Evolutionary conservation across 2,888 invertebrate species (phyloP).

Genomic region (Orthonevra nobilis): DNA sequence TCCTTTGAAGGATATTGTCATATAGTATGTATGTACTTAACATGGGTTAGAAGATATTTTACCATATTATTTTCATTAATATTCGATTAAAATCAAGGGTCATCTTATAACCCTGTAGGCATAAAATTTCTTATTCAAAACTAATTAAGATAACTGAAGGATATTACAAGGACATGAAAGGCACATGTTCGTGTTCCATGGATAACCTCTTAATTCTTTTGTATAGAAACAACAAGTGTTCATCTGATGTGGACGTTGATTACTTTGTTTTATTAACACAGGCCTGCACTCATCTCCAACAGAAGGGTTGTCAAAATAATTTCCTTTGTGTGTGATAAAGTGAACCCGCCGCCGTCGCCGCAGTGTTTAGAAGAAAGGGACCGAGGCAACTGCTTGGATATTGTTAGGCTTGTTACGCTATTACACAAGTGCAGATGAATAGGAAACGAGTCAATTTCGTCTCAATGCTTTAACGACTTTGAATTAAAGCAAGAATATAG

Average conservation of each 20-base stretch:
- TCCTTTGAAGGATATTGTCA: conserved; percentile 18
- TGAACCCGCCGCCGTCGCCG: not conserved
- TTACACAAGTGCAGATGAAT: no score
- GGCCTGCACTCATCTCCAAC: not conserved
- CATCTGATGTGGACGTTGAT: conserved; percentile 20
- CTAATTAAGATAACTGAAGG: conserved; percentile 14
- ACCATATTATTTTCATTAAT: conserved; percentile 40
- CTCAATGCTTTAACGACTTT: no score
- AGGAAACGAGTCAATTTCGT: no score
- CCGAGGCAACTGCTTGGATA: no score
- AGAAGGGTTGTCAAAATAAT: conserved; percentile 8
- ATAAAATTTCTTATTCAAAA: conserved; percentile 14
- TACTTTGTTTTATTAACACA: conserved; percentile 6
- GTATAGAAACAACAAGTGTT: conserved; percentile 18
- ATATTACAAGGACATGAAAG: not conserved
- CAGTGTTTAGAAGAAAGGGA: not conserved
- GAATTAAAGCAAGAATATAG: no score
- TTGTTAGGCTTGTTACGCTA: no score
- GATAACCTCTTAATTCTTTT: conserved; percentile 4
- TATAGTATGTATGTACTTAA: not conserved
- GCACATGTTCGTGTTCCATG: not conserved
- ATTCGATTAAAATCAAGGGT: conserved; percentile 50
- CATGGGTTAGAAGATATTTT: conserved; percentile 1
- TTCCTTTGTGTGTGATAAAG: conserved; percentile 5
- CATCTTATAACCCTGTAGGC: conserved; percentile 12